A percentile compares a stretch with the other conserved stretches of the same genome.
Evolutionary conservation across 2,113 vertebrate genomes (phyloP).

Genomic region (Mobula hypostoma): DNA sequence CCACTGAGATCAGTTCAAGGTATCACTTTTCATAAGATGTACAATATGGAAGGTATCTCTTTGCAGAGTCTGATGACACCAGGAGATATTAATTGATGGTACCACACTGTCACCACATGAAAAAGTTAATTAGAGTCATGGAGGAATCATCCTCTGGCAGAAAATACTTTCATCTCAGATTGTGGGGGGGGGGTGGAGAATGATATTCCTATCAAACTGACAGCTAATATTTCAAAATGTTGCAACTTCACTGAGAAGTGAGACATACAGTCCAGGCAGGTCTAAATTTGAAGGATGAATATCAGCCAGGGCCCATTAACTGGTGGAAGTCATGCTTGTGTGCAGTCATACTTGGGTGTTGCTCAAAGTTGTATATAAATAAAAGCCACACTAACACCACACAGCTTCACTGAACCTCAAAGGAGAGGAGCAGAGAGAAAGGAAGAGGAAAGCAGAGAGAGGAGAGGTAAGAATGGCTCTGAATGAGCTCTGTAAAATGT

Average conservation of each 20-base stretch:
- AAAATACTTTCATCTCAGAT: background rate
- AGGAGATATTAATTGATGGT: background rate
- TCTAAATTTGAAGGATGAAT: too few species aligned
- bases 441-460: background rate
- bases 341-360: too few species aligned
- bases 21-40: background rate
- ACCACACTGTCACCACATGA: background rate
- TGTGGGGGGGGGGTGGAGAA: too few species aligned
- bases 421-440: too few species aligned
- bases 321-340: too few species aligned
- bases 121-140: background rate
- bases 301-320: too few species aligned
- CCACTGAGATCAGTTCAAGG: background rate
- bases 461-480: background rate
- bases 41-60: background rate
- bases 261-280: too few species aligned
- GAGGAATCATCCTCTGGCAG: background rate
- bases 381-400: too few species aligned
- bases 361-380: too few species aligned
- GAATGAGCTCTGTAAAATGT: background rate
- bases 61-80: background rate
- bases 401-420: too few species aligned
- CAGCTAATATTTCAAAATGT: too few species aligned
- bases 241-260: too few species aligned
- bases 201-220: background rate